These are phyloP conservation scores for Salpingus planirostris DNA, from an alignment of 2,888 invertebrate genomes.

Conservation along the genomic window DNA sequence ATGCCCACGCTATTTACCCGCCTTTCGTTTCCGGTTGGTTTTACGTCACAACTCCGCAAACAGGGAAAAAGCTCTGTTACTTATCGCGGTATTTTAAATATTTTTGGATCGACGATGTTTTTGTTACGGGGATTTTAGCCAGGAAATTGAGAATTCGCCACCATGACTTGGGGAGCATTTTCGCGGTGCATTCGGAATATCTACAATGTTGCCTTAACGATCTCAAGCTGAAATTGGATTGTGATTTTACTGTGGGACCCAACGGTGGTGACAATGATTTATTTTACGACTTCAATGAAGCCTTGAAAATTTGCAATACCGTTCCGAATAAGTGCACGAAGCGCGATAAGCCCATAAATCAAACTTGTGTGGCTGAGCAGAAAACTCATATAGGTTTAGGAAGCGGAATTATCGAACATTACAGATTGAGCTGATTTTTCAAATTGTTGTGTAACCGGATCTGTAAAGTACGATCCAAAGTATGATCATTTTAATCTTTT, in stretches of 20 bases:
- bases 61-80: conserved; percentile 49
- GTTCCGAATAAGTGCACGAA: conserved; percentile 43
- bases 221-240: conserved; percentile 47
- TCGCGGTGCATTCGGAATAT: conserved; percentile 62
- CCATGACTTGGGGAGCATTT: conserved; percentile 51
- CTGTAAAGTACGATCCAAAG: too few species aligned
- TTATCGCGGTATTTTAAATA: conserved; percentile 51
- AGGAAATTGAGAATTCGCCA: conserved; percentile 49
- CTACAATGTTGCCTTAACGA: conserved; percentile 66
- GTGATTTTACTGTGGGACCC: conserved; percentile 65
- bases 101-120: conserved; percentile 91
- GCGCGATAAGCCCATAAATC: conserved; percentile 45
- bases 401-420: conserved; percentile 23
- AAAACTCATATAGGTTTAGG: conserved; percentile 29
- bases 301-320: conserved; percentile 50
- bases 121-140: conserved; percentile 71
- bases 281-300: conserved; percentile 56
- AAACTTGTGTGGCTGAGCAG: conserved; percentile 50
- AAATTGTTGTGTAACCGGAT: too few species aligned
- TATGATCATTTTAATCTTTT: too few species aligned
- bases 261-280: conserved; percentile 67
- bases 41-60: conserved; percentile 62
- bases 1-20: conserved; percentile 53
- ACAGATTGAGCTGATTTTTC: conserved; percentile 25
- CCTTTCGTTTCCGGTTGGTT: conserved; percentile 77